Evolutionary conservation across 2,888 invertebrate species (phyloP).

Genomic region (Aspidiotus destructor): DNA sequence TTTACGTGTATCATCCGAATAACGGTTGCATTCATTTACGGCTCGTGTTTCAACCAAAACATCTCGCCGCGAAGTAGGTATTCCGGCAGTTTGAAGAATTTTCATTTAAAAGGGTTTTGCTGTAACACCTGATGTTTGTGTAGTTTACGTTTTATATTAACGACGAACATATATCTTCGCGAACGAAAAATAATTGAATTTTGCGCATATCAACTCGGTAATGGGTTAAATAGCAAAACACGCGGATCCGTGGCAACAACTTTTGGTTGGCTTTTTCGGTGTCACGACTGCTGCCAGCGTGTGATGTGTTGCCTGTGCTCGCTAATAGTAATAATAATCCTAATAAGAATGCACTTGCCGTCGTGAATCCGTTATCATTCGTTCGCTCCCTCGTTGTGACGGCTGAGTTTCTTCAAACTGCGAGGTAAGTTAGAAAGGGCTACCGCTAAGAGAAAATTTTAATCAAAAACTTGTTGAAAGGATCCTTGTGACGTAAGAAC

Average conservation of each 20-base stretch:
- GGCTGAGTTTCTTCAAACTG: too few relatives aligned
- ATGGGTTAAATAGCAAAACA: neutral
- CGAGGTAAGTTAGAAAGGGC: too few relatives aligned
- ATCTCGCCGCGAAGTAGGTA: slow-evolving; percentile 22
- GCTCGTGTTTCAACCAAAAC: slow-evolving; percentile 21
- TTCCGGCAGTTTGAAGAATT: slow-evolving; percentile 29
- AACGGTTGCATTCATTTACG: slow-evolving; percentile 10
- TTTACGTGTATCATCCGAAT: neutral
- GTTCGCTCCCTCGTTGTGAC: too few relatives aligned
- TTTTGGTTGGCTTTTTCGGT: neutral
- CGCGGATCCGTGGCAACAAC: too few relatives aligned
- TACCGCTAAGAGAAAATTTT: too few relatives aligned
- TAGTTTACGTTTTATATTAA: slow-evolving; percentile 28
- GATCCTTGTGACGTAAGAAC: too few relatives aligned
- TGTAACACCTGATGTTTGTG: slow-evolving; percentile 31
- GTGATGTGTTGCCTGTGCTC: neutral
- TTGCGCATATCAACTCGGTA: neutral
- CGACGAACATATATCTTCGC: slow-evolving; percentile 24
- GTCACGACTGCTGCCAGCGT: neutral
- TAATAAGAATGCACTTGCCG: too few relatives aligned
- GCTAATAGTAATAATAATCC: too few relatives aligned
- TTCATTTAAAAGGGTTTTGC: slow-evolving; percentile 31
- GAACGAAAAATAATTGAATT: slow-evolving; percentile 26
- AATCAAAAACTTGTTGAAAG: too few relatives aligned
- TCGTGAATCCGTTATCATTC: too few relatives aligned